Evolutionary conservation across 1,140 invertebrate species (phyloP).

Genomic region (Euborellia annulipes): DNA sequence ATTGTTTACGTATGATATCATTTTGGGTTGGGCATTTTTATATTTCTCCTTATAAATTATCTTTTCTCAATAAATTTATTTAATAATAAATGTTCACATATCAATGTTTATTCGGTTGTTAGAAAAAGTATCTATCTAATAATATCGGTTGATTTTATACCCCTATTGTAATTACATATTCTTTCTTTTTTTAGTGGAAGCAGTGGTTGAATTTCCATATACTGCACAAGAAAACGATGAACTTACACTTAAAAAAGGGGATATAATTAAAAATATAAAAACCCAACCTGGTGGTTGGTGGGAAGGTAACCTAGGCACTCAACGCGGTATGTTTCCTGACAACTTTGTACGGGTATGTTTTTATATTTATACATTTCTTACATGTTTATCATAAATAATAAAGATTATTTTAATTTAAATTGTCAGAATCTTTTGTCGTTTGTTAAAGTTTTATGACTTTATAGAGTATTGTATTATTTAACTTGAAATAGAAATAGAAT

Average conservation of each 20-base stretch:
- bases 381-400: no score
- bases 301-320: conserved; percentile 76
- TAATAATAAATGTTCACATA: no score
- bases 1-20: conserved; percentile 9
- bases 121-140: neutral
- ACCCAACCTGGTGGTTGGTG: conserved; percentile 88
- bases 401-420: no score
- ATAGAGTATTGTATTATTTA: no score
- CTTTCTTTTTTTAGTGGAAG: conserved; percentile 40
- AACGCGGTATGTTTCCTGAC: conserved; percentile 91
- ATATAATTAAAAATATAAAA: conserved; percentile 70
- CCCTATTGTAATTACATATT: neutral
- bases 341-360: conserved; percentile 88
- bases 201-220: conserved; percentile 67
- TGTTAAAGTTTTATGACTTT: no score
- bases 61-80: no score
- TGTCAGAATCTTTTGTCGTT: no score
- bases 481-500: no score
- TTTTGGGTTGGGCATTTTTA: conserved; percentile 4
- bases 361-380: no score
- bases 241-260: conserved; percentile 72
- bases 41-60: neutral
- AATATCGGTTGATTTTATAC: neutral
- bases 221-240: conserved; percentile 65
- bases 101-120: no score